A percentile compares a stretch with the other conserved stretches of the same genome.
These are phyloP conservation scores for Mustela nigripes DNA, from an alignment of 2,113 vertebrate species.

Conservation along the genomic window DNA sequence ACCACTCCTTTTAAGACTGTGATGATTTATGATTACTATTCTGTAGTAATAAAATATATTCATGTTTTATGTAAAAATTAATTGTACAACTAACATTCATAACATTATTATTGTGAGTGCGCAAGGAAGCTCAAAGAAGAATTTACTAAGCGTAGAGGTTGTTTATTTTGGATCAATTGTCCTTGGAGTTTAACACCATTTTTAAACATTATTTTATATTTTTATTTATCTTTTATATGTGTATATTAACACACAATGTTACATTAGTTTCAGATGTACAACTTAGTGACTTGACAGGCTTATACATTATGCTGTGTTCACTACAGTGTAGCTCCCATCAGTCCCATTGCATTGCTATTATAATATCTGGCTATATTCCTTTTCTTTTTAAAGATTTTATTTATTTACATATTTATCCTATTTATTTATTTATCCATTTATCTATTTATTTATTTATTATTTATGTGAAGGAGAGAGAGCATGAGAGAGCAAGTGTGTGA, in stretches of 20 bases:
- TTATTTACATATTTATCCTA: neutral
- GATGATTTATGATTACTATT: neutral
- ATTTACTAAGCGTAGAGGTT: neutral
- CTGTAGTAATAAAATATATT: neutral
- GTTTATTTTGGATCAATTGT: neutral
- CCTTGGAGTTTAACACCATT: neutral
- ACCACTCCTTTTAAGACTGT: neutral
- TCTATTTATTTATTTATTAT: too few relatives aligned
- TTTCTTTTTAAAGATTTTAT: neutral
- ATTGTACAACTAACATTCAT: neutral
- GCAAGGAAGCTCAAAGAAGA: neutral
- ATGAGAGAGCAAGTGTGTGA: neutral
- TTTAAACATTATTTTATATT: neutral
- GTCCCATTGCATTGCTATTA: neutral
- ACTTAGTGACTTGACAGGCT: neutral
- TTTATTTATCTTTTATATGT: neutral
- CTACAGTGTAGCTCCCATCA: neutral
- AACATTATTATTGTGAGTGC: neutral
- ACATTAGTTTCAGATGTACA: neutral
- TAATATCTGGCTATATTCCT: neutral
- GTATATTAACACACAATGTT: neutral
- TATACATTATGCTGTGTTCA: neutral
- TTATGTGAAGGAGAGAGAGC: neutral
- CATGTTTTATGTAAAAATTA: neutral
- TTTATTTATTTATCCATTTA: neutral